Percentiles rank a stretch among this genome's conserved stretches.
Conservation (phyloP, 2,797 vertebrate genomes). For the Tragopan temminckii region DNA sequence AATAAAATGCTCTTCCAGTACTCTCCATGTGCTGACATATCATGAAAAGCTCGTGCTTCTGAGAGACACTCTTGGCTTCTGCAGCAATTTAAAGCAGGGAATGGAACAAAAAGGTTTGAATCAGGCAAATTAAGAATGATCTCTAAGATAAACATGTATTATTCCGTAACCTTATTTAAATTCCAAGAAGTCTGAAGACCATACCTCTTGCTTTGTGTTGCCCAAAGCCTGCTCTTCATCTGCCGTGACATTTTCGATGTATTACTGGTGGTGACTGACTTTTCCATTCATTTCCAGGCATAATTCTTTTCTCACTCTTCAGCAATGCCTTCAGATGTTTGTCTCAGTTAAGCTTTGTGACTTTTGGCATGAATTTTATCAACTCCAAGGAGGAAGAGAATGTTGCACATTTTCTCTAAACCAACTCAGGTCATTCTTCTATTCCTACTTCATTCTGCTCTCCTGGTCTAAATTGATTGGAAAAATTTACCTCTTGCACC, state of each 20-base stretch:
- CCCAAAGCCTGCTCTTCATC: slow-evolving; percentile 38
- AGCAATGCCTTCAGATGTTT: background rate
- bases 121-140: slow-evolving; percentile 41
- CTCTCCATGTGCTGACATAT: background rate
- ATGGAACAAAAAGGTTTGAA: slow-evolving; percentile 6
- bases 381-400: background rate
- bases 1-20: background rate
- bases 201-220: background rate
- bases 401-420: background rate
- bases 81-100: background rate
- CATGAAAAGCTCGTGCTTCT: background rate
- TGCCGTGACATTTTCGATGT: slow-evolving; percentile 17
- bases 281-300: slow-evolving; percentile 11
- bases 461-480: background rate
- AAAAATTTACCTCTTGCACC: background rate
- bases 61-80: slow-evolving; percentile 8
- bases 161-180: slow-evolving; percentile 36
- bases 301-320: background rate
- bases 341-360: background rate
- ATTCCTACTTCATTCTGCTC: background rate
- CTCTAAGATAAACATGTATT: slow-evolving; percentile 44
- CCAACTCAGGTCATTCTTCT: background rate
- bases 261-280: background rate
- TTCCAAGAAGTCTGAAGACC: slow-evolving; percentile 31
- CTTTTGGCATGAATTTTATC: background rate